Conservation (phyloP, 2,113 vertebrate species). For the Mesocricetus auratus region DNA sequence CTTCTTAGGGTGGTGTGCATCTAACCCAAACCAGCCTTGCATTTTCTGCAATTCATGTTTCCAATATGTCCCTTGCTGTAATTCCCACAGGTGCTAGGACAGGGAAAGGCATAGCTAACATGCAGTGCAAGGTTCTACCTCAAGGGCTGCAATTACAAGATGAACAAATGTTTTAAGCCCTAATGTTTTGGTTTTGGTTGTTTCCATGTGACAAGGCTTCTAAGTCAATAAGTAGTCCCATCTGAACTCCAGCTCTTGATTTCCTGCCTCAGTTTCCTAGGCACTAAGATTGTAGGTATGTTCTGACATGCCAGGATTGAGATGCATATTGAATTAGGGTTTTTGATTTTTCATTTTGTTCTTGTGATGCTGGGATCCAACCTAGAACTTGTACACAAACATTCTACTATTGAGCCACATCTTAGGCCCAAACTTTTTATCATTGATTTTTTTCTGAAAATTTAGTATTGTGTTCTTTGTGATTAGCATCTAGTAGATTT, state of each 20-base stretch:
- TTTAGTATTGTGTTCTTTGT: not conserved
- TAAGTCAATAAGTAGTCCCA: not conserved
- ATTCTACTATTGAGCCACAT: not conserved
- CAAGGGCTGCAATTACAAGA: not conserved
- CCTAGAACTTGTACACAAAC: not conserved
- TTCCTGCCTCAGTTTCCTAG: not conserved
- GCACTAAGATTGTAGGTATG: not conserved
- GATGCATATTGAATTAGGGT: not conserved
- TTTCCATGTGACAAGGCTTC: not conserved
- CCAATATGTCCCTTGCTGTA: not conserved
- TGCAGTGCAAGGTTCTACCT: not conserved
- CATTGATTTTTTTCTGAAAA: not conserved
- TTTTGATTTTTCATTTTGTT: not conserved
- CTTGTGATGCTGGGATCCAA: not conserved
- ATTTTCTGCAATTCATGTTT: not conserved
- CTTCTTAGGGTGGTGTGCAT: not conserved
- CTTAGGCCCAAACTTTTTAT: not conserved
- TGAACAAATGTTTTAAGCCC: not conserved
- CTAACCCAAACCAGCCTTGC: accelerated
- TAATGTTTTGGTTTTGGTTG: no score
- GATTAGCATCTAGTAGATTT: not conserved
- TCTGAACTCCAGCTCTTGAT: not conserved
- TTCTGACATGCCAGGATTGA: not conserved
- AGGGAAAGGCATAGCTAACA: not conserved
- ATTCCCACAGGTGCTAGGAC: not conserved